Evolutionary conservation across 2,888 invertebrate species (phyloP).

Genomic region (Erpobdella octoculata): DNA sequence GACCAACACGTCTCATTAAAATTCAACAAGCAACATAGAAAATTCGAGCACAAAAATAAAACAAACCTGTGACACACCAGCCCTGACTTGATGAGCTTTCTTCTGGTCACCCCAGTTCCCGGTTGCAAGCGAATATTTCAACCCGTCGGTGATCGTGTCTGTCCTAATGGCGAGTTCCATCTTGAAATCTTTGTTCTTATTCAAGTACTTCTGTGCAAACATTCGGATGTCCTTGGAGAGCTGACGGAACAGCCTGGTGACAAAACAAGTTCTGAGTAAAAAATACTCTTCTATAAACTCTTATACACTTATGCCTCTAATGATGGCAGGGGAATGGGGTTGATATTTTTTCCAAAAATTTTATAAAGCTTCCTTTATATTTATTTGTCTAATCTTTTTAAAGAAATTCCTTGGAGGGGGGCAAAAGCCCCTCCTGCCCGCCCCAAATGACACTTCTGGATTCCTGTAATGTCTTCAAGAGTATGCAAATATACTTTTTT

Average conservation of each 20-base stretch:
- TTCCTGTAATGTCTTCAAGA: too few relatives aligned
- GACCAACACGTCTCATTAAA: background rate
- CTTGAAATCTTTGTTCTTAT: conserved; percentile 96
- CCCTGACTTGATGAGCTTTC: conserved; percentile 95
- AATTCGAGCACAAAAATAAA: background rate
- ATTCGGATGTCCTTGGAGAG: conserved; percentile 92
- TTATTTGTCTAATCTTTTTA: too few relatives aligned
- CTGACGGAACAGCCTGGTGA: conserved; percentile 72
- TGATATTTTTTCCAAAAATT: too few relatives aligned
- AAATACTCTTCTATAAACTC: too few relatives aligned
- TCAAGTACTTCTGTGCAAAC: conserved; percentile 96
- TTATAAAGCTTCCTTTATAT: too few relatives aligned
- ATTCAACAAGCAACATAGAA: background rate
- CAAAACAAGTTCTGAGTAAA: too few relatives aligned
- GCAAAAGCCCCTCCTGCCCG: too few relatives aligned
- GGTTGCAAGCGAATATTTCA: conserved; percentile 93
- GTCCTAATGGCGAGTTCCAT: conserved; percentile 92
- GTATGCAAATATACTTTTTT: too few relatives aligned
- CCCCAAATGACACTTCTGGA: too few relatives aligned
- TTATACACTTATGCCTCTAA: too few relatives aligned
- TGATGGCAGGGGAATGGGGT: too few relatives aligned
- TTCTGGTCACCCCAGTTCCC: conserved; percentile 99
- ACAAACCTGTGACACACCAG: conserved; percentile 77
- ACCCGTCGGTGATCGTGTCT: conserved; percentile 91
- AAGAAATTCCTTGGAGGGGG: too few relatives aligned